Base-by-base conservation (phyloP, 2,888 invertebrate species). In the Lagria hirta region DNA sequence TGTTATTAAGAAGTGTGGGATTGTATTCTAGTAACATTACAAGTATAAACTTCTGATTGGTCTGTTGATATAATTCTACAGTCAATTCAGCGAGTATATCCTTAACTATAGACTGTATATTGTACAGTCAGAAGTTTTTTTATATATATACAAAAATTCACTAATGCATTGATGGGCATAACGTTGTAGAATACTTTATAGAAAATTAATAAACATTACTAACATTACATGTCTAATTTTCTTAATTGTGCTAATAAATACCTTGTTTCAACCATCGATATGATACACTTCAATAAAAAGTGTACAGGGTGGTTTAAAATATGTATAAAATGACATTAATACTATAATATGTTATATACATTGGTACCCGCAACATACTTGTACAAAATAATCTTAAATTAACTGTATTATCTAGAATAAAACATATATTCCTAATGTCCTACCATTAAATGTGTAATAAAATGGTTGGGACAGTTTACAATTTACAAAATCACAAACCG, bases 351-450 rank as follows among this genome's bases (percentile, higher is more conserved):
- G 29, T 36, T 55, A 56, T 55, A 20, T 58, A 58, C 55, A 56
- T 54, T 54, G 48, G 46, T 53, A 55, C 55, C 47, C 51, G 52
- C 52, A 52, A 49, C 30, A 35, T 33, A 48, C 46, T 53, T 46
- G 49, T 48, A 23, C 28, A 23, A n/a, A n/a, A n/a, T n/a, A n/a
- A n/a, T n/a, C n/a, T n/a, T n/a, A n/a, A n/a, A n/a, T n/a, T n/a
- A n/a, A n/a, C n/a, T n/a, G n/a, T n/a, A n/a, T n/a, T n/a, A n/a
- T n/a, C n/a, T n/a, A n/a, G n/a, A n/a, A n/a, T n/a, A n/a, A n/a
- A n/a, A n/a, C n/a, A n/a, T n/a, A n/a, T n/a, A n/a, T n/a, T n/a
- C n/a, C n/a, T n/a, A n/a, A n/a, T n/a, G n/a, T n/a, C n/a, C n/a
- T n/a, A n/a, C n/a, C n/a, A n/a, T n/a, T n/a, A n/a, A n/a, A n/a